phyloP scores from a whole-genome alignment of 2,888 invertebrate genomes.

The Drosophila cyrtoloma region DNA sequence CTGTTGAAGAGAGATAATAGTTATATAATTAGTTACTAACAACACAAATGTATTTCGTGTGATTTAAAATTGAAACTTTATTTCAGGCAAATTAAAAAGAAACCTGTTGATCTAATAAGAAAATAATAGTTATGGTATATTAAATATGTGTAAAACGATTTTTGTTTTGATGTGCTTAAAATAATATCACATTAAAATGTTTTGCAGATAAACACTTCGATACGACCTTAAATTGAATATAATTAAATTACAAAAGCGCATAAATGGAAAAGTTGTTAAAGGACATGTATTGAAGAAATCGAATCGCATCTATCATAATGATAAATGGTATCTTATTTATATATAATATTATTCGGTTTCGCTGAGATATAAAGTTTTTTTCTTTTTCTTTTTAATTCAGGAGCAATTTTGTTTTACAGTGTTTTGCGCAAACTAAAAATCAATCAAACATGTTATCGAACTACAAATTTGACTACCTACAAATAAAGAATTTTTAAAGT shows the following conservation, averaged over 20 bases:
- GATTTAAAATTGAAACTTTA: conserved; percentile 49
- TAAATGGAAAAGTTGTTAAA: conserved; percentile 35
- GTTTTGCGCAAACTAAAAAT: conserved; percentile 31
- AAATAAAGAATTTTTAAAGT: conserved; percentile 25
- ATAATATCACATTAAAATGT: conserved; percentile 77
- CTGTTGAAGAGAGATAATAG: conserved; percentile 42
- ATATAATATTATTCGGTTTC: conserved; percentile 35
- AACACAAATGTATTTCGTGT: background rate
- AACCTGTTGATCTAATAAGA: conserved; percentile 36
- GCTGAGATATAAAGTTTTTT: conserved; percentile 51
- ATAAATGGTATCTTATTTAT: conserved; percentile 14
- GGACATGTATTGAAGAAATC: background rate
- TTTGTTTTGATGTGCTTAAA: conserved; percentile 67
- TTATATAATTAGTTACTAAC: conserved; percentile 2
- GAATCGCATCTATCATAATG: conserved; percentile 17
- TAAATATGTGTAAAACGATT: conserved; percentile 36
- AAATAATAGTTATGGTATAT: conserved; percentile 37
- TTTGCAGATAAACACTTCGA: conserved; percentile 49
- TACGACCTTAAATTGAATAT: conserved; percentile 45
- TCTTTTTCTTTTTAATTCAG: conserved; percentile 11
- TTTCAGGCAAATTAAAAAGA: conserved; percentile 45
- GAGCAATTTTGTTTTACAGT: background rate
- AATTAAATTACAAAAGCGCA: conserved; percentile 33
- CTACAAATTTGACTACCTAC: conserved; percentile 72
- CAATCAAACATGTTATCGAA: conserved; percentile 33